phyloP scores from a whole-genome alignment of 2,888 invertebrate species.

The Eurytoma californica region DNA sequence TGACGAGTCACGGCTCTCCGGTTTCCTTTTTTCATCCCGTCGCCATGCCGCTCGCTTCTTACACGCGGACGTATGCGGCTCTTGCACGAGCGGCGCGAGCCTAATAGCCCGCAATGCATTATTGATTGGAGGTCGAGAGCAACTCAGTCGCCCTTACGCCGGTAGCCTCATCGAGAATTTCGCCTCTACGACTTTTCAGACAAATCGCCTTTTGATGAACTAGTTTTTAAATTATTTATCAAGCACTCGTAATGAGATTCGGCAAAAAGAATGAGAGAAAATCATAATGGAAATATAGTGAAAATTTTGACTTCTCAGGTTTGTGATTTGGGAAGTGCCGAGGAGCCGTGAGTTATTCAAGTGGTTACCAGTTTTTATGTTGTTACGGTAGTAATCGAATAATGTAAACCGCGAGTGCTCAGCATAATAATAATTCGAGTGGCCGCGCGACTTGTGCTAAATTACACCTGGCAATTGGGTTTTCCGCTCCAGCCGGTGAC shows the following conservation, averaged over 20 bases:
- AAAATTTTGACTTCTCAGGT: too few species aligned
- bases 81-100: conserved; percentile 3
- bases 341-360: too few species aligned
- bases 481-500: not conserved
- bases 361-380: too few species aligned
- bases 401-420: conserved; percentile 2
- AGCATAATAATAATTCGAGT: conserved; percentile 12
- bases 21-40: conserved; percentile 2
- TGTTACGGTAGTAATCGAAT: conserved; percentile 25
- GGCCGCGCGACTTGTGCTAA: conserved; percentile 14
- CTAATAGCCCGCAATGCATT: conserved; percentile 31
- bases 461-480: conserved; percentile 11
- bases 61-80: not conserved
- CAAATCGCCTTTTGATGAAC: too few species aligned
- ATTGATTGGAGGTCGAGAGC: conserved; percentile 32
- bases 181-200: too few species aligned
- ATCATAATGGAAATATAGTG: too few species aligned
- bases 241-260: too few species aligned
- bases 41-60: not conserved
- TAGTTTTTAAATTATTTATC: too few species aligned
- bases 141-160: too few species aligned
- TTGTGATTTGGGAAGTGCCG: too few species aligned
- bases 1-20: conserved; percentile 2
- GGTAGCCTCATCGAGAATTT: too few species aligned
- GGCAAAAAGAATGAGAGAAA: too few species aligned